Evolutionary conservation across 2,888 invertebrate species (phyloP), one percentile per base, ranked within the genome.

Genomic region (Leptura quadrifasciata): DNA sequence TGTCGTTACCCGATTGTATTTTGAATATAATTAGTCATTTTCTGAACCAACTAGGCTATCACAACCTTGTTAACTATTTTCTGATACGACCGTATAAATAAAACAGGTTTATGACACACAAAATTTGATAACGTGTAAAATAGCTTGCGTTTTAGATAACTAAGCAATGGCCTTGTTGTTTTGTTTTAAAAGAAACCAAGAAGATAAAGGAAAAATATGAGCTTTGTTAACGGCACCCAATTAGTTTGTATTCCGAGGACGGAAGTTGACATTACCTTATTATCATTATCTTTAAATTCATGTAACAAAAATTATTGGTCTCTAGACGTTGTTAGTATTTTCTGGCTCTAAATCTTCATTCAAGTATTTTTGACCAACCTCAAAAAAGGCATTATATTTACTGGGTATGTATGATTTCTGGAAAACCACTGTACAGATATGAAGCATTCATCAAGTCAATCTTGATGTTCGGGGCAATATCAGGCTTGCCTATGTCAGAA

Each of bases 1-100:
- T 61, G 74, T 74, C 74, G 69, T 61, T 74, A 68, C 60, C 69
- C 74, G 74, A 74, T 74, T 74, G 74, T 69, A 69, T 61, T 74
- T 58, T 74, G 74, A 74, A 74, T 74, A 74, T 31, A 68, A 74
- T 74, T 69, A 74, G 60, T 63, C 68, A 69, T 61, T 68, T 61
- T 68, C 61, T n/a, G 24, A 61, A 60, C 20, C 61, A 55, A 67
- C 74, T 68, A 69, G 68, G 69, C 61, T 69, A 63, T 74, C 67
- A 67, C 73, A 60, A 55, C 52, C 73, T 69, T 69, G 69, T 69
- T 39, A 21, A 39, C 58, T 39, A 69, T 69, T 69, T 69, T 18
- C 39, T 17, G 69, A 58, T 69, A 58, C 12, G 31, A 10, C n/a
- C 57, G 9, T 57, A 35, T 69, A 57, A 31, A 58, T 1, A 35